Conservation (phyloP, 2,113 vertebrate genomes). For the Lycaon pictus region DNA sequence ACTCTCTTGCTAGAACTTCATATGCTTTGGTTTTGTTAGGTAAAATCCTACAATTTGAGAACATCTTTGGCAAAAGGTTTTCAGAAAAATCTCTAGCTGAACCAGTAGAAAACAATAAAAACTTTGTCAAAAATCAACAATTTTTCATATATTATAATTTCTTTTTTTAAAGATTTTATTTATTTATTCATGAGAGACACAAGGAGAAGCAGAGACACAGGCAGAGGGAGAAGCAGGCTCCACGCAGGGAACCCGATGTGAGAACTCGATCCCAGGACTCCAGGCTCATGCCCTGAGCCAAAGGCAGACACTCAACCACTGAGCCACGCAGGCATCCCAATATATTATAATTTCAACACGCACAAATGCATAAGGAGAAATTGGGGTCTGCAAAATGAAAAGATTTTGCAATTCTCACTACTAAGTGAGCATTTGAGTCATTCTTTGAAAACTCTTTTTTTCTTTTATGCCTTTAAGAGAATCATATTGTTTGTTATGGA, state of each 20-base stretch:
- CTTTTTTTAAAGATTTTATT: too few relatives aligned
- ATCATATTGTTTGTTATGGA: background rate
- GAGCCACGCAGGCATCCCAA: background rate
- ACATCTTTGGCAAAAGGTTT: background rate
- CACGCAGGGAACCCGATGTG: too few relatives aligned
- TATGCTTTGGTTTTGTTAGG: background rate
- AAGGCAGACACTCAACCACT: too few relatives aligned
- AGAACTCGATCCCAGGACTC: too few relatives aligned
- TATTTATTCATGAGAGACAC: too few relatives aligned
- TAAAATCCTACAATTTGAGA: background rate
- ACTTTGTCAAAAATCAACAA: background rate
- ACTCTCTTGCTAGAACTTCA: background rate
- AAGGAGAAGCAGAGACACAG: too few relatives aligned
- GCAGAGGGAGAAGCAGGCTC: too few relatives aligned
- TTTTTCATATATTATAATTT: background rate
- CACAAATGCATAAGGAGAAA: constrained; percentile 9
- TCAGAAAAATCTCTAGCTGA: background rate
- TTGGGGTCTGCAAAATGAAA: background rate
- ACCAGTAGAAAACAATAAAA: background rate
- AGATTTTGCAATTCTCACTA: background rate
- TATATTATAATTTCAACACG: background rate
- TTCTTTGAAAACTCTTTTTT: background rate
- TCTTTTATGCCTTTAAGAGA: background rate
- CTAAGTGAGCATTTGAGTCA: background rate
- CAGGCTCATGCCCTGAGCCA: too few relatives aligned